phyloP scores from a whole-genome alignment of 2,888 invertebrate species.

The Biston betularia region DNA sequence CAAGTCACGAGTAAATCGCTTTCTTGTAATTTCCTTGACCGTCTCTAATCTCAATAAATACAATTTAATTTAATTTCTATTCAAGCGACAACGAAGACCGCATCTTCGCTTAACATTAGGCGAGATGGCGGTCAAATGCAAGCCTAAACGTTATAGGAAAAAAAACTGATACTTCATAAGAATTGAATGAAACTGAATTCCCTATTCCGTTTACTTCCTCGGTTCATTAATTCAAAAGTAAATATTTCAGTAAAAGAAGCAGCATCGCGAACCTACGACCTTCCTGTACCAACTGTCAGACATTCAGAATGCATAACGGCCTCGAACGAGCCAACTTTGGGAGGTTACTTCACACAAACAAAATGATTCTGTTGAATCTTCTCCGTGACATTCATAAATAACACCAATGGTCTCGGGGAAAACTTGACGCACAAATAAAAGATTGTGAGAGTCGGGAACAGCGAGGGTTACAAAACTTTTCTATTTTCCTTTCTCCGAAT shows the following conservation, averaged over 20 bases:
- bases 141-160: too few species aligned
- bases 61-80: too few species aligned
- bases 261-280: conserved; percentile 16
- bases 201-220: conserved; percentile 3
- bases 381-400: conserved; percentile 36
- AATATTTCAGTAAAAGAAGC: conserved; percentile 28
- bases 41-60: too few species aligned
- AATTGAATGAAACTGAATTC: background rate
- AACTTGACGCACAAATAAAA: conserved; percentile 39
- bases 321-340: conserved; percentile 44
- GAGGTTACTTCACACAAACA: conserved; percentile 34
- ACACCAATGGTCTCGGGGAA: conserved; percentile 29
- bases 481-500: conserved; percentile 30
- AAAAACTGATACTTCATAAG: background rate
- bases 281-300: conserved; percentile 31
- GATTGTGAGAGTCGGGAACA: conserved; percentile 34
- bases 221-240: conserved; percentile 14
- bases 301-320: conserved; percentile 44
- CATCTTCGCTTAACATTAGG: too few species aligned
- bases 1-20: too few species aligned
- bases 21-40: too few species aligned
- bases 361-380: conserved; percentile 22
- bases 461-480: conserved; percentile 30
- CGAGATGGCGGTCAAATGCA: too few species aligned
- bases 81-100: too few species aligned